Conservation (phyloP, 1,140 invertebrate species). For the Drosophila guanche region DNA sequence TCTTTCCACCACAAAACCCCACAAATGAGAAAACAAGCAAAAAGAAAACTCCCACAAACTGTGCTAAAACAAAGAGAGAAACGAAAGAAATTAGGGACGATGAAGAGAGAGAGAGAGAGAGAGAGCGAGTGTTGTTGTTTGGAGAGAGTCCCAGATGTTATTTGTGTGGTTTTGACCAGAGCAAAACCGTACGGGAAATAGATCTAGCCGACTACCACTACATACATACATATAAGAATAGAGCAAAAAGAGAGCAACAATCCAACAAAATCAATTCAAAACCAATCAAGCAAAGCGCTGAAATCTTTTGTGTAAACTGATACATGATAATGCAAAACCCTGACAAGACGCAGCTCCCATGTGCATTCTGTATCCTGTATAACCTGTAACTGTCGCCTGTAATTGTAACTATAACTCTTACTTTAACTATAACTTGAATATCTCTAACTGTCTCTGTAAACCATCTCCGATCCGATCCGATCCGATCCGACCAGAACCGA, state of each 20-base stretch:
- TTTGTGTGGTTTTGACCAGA: constrained; percentile 77
- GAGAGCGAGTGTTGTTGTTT: constrained; percentile 30
- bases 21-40: constrained; percentile 31
- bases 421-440: constrained; percentile 21
- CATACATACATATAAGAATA: constrained; percentile 19
- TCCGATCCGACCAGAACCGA: constrained; percentile 36
- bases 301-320: constrained; percentile 19
- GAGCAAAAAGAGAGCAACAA: constrained; percentile 28
- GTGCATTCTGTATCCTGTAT: constrained; percentile 22
- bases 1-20: constrained; percentile 21
- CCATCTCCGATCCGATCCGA: constrained; percentile 44
- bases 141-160: constrained; percentile 64
- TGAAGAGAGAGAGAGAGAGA: constrained; percentile 6
- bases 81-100: constrained; percentile 27
- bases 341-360: constrained; percentile 6
- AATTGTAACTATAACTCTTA: constrained; percentile 26
- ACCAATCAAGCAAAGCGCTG: constrained; percentile 12
- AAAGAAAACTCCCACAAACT: constrained; percentile 76
- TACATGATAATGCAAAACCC: constrained; percentile 23
- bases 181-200: constrained; percentile 77
- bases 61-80: constrained; percentile 63
- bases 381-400: constrained; percentile 30
- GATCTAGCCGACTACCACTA: constrained; percentile 30
- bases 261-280: background rate
- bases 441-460: constrained; percentile 39